Evolutionary conservation across 1,140 invertebrate species (phyloP), one percentile per base, ranked within the genome.

Genomic region (Drosophila virilis): DNA sequence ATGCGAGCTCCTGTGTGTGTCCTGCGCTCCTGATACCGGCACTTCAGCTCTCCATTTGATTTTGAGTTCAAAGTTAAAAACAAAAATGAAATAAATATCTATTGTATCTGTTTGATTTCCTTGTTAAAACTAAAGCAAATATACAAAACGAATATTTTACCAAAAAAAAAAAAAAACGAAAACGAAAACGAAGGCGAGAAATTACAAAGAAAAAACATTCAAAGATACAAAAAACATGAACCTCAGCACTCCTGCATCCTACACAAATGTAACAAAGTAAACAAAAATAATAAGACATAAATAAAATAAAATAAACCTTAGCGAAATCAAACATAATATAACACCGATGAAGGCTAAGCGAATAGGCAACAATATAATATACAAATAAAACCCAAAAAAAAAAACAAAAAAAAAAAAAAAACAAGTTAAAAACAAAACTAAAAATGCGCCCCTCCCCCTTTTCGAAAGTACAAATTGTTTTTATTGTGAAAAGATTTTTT

Each of bases 401-500:
- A 22, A 74, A 66, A n/a, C n/a, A n/a, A 57, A 70, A 59, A 43
- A 74, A 50, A 61, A 64, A 64, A 50, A 54, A 15, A 74, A 61
- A 51, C 69, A 59, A 37, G 76, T 70, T 73, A 66, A 82, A 66
- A 67, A 45, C 40, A 10, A 52, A 67, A 28, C 33, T 43, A 90
- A 90, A 69, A 68, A 85, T 81, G 80, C 74, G 80, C 90, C 91
- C 90, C 90, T 91, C 91, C 91, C 91, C 88, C 78, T 90, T 92
- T 92, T 92, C 91, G 91, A 92, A 89, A 92, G 91, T 92, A 92
- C 91, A 92, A 92, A 92, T 92, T 92, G 91, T 92, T 92, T 92
- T 92, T 90, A 90, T 91, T 88, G 82, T 91, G 86, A 89, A 82
- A 83, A 77, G 84, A 89, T 84, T 82, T 89, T 89, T 89, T 89